phyloP scores from a whole-genome alignment of 2,113 vertebrate genomes.

The Pelvicachromis taeniatus region DNA sequence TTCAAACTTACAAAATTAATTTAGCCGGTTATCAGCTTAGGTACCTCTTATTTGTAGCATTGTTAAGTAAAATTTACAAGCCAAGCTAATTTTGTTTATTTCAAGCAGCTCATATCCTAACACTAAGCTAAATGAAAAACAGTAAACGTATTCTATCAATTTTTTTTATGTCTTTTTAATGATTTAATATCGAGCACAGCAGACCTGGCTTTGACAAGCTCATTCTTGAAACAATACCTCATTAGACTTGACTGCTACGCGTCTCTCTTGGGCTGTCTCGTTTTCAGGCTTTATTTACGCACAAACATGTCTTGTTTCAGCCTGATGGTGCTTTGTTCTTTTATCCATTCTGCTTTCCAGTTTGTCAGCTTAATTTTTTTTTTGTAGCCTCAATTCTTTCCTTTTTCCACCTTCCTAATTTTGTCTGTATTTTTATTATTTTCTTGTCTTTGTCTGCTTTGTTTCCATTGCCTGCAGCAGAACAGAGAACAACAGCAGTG shows the following conservation, averaged over 20 bases:
- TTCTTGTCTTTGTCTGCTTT: neutral
- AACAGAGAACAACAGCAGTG: neutral
- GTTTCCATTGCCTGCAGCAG: neutral
- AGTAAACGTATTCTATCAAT: neutral
- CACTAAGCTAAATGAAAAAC: neutral
- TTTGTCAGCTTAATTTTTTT: neutral
- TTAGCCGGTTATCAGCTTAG: neutral
- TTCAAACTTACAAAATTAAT: neutral
- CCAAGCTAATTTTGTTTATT: neutral
- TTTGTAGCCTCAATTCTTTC: neutral
- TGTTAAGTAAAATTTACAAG: neutral
- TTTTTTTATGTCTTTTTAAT: neutral
- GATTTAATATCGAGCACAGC: neutral
- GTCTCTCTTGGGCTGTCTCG: neutral
- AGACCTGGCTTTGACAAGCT: neutral
- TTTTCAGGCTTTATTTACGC: neutral
- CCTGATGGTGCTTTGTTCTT: neutral
- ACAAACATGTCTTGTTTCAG: neutral
- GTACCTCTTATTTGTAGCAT: neutral
- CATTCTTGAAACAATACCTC: neutral
- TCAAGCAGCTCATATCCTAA: neutral
- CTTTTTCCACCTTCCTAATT: neutral
- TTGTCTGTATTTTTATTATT: neutral
- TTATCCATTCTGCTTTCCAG: neutral
- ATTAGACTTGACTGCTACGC: neutral